Evolutionary conservation across 2,888 invertebrate genomes (phyloP).

Genomic region (Gordius sp.): DNA sequence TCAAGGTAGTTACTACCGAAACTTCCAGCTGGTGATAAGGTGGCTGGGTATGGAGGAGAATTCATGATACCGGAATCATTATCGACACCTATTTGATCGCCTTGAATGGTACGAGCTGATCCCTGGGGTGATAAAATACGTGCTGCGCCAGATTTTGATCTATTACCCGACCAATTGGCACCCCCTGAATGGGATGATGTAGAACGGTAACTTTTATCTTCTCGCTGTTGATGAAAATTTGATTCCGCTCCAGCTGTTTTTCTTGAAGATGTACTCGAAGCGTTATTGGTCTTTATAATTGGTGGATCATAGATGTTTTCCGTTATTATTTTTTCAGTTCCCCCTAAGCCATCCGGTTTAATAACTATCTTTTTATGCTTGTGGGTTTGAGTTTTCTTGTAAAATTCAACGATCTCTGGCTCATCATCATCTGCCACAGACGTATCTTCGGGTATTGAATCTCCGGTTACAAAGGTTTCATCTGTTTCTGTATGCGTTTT

Average conservation of each 20-base stretch:
- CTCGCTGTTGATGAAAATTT: background rate
- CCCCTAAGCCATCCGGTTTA: background rate
- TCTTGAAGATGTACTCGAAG: background rate
- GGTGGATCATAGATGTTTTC: constrained; percentile 12
- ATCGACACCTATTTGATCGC: background rate
- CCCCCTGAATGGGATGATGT: background rate
- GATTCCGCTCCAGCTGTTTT: background rate
- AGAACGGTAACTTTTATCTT: background rate
- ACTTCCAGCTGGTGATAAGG: background rate
- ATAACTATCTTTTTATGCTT: background rate
- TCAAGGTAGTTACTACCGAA: background rate
- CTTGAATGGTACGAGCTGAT: background rate
- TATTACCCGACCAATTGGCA: background rate
- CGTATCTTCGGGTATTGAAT: background rate
- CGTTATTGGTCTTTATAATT: background rate
- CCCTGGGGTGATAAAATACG: background rate
- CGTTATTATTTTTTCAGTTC: constrained; percentile 1
- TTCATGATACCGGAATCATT: constrained; percentile 2
- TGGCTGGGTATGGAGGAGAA: background rate
- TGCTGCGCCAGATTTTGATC: background rate
- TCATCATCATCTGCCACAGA: background rate
- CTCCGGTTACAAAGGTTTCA: background rate
- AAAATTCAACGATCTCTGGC: constrained; percentile 12
- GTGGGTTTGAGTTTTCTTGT: constrained; percentile 3
- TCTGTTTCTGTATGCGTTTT: too few relatives aligned